Evolutionary conservation across 2,113 vertebrate genomes (phyloP).

Genomic region (Chionis minor): DNA sequence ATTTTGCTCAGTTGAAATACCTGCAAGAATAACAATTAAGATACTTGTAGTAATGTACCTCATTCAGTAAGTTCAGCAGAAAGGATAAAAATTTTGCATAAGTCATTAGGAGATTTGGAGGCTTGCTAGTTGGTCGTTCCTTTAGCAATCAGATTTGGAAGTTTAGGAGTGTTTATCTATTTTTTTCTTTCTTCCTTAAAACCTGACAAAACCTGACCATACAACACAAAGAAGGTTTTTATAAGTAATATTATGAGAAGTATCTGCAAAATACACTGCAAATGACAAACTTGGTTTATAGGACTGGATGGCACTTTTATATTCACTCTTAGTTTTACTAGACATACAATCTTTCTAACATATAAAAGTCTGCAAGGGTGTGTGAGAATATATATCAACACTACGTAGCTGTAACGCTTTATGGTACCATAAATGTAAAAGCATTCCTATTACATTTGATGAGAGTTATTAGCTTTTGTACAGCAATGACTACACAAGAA

Average conservation of each 20-base stretch:
- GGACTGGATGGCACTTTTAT: slow-evolving; percentile 10
- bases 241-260: neutral
- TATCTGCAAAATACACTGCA: neutral
- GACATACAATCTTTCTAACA: neutral
- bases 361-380: neutral
- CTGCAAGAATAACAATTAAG: neutral
- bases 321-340: slow-evolving; percentile 21
- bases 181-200: neutral
- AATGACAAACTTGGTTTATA: neutral
- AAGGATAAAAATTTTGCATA: neutral
- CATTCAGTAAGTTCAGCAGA: neutral
- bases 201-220: neutral
- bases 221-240: neutral
- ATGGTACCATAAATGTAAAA: slow-evolving; percentile 18
- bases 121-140: neutral
- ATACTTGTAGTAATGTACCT: neutral
- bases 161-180: neutral
- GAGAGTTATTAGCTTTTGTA: neutral
- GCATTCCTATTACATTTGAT: neutral
- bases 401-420: slow-evolving; percentile 26
- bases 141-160: neutral
- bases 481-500: neutral
- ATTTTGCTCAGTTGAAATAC: neutral
- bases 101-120: neutral
- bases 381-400: slow-evolving; percentile 11